Base-by-base conservation (phyloP, 2,888 invertebrate genomes). In the Tetranychus piercei region DNA sequence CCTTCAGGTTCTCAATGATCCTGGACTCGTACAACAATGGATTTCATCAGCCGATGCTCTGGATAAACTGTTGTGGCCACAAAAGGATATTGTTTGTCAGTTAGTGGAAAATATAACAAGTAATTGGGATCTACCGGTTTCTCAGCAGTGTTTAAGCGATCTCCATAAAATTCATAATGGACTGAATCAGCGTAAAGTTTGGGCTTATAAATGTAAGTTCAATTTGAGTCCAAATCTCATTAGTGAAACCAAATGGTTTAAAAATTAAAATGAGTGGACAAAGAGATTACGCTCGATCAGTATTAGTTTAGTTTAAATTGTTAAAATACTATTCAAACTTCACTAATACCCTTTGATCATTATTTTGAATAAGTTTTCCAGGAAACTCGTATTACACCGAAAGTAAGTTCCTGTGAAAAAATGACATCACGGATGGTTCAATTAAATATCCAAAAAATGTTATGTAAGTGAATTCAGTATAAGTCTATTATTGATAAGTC, bases 141-240 rank as follows among this genome's bases (percentile, higher is more conserved):
- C n/a, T 0, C 69, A 69, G 69, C 20, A 20, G 5, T 72, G 72
- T 44, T 11, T n/a, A n/a, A 43, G n/a, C 72, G 34, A 43, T 34
- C 44, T 72, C 11, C 44, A 34, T 20, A 9, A 23, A 20, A 44
- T 72, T 18, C 11, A 15, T n/a, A 44, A 23, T 20, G 72, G 72
- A 23, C 34, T 72, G 6, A 23, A 20, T 7, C 22, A 44, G 34
- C 72, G 72, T 45, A 23, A 44, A 15, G 20, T 72, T 44, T 72
- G 72, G 72, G 72, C 72, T 20, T 20, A 20, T 7, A 72, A 72
- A 20, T 72, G 72, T 72, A 44, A 72, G 72, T 18, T 20, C 11
- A 69, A 20, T 69, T 69, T 20, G 11, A 18, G 20, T 20, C 9
- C 20, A 6, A 20, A 66, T 11, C 18, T 20, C 66, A 20, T 66